phyloP scores from a whole-genome alignment of 1,140 invertebrate species.

The Trachymyrmex cornetzi region DNA sequence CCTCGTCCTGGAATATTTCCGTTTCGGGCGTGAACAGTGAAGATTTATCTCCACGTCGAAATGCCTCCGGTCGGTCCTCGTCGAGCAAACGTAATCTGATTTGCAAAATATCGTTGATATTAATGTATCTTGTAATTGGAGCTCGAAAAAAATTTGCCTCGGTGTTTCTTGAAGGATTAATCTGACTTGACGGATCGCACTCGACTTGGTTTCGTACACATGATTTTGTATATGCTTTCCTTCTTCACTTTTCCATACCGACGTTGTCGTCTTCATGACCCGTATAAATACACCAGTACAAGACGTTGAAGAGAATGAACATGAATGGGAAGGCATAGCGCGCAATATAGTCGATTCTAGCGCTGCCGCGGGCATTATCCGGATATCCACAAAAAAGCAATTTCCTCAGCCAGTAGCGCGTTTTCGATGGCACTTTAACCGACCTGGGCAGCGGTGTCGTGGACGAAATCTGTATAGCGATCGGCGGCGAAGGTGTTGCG shows the following conservation, averaged over 20 bases:
- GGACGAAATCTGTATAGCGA: slow-evolving; percentile 75
- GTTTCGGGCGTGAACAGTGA: slow-evolving; percentile 50
- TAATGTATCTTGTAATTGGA: not conserved
- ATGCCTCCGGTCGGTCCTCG: slow-evolving; percentile 24
- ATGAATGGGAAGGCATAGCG: slow-evolving; percentile 96
- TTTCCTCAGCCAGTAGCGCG: slow-evolving; percentile 85
- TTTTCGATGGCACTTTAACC: slow-evolving; percentile 37
- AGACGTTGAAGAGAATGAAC: slow-evolving; percentile 97
- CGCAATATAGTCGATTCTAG: slow-evolving; percentile 97
- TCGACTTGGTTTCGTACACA: not conserved
- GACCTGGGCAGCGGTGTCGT: slow-evolving; percentile 76
- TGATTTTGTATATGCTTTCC: not conserved
- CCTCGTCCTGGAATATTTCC: slow-evolving; percentile 41
- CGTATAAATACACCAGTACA: slow-evolving; percentile 97
- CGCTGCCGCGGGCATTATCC: slow-evolving; percentile 92
- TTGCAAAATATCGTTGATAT: not conserved
- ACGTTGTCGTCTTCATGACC: slow-evolving; percentile 90
- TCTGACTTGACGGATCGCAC: not conserved
- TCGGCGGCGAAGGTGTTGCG: slow-evolving; percentile 73
- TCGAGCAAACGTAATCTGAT: not conserved
- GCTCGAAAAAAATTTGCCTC: not conserved
- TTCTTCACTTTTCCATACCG: slow-evolving; percentile 72
- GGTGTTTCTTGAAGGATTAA: slow-evolving; percentile 2
- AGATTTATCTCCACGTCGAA: slow-evolving; percentile 29
- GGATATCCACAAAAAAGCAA: slow-evolving; percentile 83